phyloP scores from a whole-genome alignment of 35 echinoderm and acorn worm species.

The Eucidaris tribuloides region DNA sequence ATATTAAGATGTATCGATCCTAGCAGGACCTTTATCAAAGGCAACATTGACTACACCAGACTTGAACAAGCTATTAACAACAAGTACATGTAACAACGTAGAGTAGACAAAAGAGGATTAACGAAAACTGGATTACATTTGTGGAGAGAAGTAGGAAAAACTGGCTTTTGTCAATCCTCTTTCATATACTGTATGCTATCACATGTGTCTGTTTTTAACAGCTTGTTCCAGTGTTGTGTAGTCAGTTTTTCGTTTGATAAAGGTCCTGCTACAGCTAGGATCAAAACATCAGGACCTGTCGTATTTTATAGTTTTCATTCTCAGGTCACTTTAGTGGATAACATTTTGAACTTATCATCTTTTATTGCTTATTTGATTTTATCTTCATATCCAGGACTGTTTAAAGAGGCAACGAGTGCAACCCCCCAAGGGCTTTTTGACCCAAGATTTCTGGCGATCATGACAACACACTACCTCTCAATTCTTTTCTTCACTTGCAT shows the following conservation, averaged over 20 bases:
- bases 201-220: neutral
- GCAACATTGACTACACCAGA: no score
- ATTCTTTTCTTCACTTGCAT: neutral
- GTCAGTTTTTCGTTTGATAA: neutral
- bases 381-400: neutral
- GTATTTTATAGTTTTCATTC: no score
- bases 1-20: no score
- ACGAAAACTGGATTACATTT: no score
- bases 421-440: conserved; percentile 25
- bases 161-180: no score
- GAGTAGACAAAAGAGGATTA: no score
- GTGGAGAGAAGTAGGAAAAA: no score
- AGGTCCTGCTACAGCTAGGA: neutral
- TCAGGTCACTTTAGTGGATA: neutral
- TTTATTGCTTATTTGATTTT: neutral
- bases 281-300: neutral
- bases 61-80: no score
- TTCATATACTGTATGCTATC: no score
- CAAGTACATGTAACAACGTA: no score
- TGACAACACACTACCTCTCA: neutral
- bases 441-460: conserved; percentile 37
- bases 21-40: no score
- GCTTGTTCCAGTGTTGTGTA: neutral
- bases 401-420: conserved; percentile 8
- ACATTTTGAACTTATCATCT: neutral